These are phyloP conservation scores for Caenorhabditis uteleia DNA, from an alignment of 2,888 invertebrate genomes.

Conservation along the genomic window DNA sequence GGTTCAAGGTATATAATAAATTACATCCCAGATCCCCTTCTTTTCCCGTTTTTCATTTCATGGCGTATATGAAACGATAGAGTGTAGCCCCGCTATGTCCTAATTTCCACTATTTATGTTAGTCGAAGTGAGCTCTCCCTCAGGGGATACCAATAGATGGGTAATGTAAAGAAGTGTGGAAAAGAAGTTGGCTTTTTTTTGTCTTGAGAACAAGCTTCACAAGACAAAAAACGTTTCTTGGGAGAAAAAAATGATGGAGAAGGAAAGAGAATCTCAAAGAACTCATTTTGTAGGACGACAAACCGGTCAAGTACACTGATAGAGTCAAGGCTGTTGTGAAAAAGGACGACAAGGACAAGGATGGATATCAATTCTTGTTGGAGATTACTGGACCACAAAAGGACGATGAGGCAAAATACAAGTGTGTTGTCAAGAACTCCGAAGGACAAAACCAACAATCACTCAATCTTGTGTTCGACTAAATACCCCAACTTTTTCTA, in stretches of 20 bases:
- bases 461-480: slow-evolving; percentile 68
- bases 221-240: slow-evolving; percentile 1
- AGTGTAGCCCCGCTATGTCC: too few species aligned
- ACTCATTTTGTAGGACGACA: slow-evolving; percentile 64
- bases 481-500: slow-evolving; percentile 11
- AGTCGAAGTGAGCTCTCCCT: slow-evolving; percentile 28
- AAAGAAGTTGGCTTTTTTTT: slow-evolving; percentile 2
- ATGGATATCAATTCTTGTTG: slow-evolving; percentile 63
- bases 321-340: slow-evolving; percentile 66
- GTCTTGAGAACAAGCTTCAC: not conserved
- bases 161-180: slow-evolving; percentile 35
- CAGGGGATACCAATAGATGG: slow-evolving; percentile 29
- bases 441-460: slow-evolving; percentile 69
- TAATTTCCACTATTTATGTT: slow-evolving; percentile 35
- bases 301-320: slow-evolving; percentile 65
- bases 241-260: slow-evolving; percentile 16
- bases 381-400: slow-evolving; percentile 67
- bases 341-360: slow-evolving; percentile 69
- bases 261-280: slow-evolving; percentile 9
- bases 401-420: slow-evolving; percentile 69
- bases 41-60: slow-evolving; percentile 16
- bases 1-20: slow-evolving; percentile 62
- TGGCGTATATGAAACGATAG: too few species aligned
- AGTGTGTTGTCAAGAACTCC: slow-evolving; percentile 66
- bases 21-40: slow-evolving; percentile 2